Conservation (phyloP, 2,888 invertebrate genomes). For the Heliconius erato region DNA sequence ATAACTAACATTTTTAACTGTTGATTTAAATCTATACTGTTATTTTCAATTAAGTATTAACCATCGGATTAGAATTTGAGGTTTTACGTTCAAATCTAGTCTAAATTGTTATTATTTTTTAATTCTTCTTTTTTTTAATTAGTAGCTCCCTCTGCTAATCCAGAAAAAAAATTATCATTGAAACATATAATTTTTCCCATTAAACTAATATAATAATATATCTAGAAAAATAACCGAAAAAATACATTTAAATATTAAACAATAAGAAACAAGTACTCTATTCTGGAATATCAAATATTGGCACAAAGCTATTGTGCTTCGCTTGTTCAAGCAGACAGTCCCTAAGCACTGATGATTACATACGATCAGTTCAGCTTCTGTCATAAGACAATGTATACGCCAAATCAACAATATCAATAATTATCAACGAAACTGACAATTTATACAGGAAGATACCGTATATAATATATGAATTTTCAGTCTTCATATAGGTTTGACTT, state of each 20-base stretch:
- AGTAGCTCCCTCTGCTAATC: too few relatives aligned
- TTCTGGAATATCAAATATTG: not conserved
- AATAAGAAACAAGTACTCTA: not conserved
- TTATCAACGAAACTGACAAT: not conserved
- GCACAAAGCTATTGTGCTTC: not conserved
- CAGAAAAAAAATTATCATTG: too few relatives aligned
- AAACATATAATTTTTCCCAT: too few relatives aligned
- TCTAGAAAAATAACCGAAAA: not conserved
- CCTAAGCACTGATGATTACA: constrained; percentile 6
- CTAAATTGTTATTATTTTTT: too few relatives aligned
- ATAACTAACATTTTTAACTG: not conserved
- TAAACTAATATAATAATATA: not conserved
- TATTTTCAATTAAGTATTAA: too few relatives aligned
- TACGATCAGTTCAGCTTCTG: constrained; percentile 3
- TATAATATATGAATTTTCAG: not conserved
- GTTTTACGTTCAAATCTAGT: too few relatives aligned
- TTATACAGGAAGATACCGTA: not conserved
- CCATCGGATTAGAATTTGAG: too few relatives aligned
- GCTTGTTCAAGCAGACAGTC: not conserved
- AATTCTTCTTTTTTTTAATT: too few relatives aligned
- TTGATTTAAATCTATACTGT: too few relatives aligned
- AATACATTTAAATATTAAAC: not conserved
- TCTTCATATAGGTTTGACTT: not conserved
- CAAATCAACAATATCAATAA: not conserved
- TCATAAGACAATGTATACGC: not conserved